phyloP scores from a whole-genome alignment of 2,888 invertebrate species.

The Thumatha senex region DNA sequence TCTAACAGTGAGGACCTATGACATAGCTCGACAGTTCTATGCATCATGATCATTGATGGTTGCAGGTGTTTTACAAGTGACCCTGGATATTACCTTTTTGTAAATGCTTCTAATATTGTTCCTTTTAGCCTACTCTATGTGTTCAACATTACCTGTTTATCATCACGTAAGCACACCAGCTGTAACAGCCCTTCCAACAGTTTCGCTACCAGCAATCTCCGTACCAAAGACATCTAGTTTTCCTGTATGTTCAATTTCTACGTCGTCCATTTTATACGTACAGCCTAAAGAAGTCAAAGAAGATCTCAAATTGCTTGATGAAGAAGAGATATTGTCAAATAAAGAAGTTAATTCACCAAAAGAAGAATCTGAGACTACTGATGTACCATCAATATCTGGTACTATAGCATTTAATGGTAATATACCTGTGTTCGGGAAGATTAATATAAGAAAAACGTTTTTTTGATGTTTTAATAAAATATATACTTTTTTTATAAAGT shows the following conservation, averaged over 20 bases:
- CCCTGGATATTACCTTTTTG: too few relatives aligned
- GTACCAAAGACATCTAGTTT: not conserved
- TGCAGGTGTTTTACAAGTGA: too few relatives aligned
- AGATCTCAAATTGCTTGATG: not conserved
- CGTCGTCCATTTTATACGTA: too few relatives aligned
- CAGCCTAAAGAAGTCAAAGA: not conserved
- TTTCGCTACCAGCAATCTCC: not conserved
- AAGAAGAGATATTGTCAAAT: not conserved
- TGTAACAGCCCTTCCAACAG: not conserved
- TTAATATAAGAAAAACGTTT: constrained; percentile 13
- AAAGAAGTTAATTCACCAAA: not conserved
- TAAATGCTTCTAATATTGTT: not conserved
- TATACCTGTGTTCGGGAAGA: constrained; percentile 23
- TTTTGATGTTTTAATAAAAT: not conserved
- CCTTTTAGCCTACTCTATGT: not conserved
- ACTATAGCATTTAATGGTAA: constrained; percentile 18
- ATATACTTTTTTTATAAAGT: not conserved
- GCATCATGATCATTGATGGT: too few relatives aligned
- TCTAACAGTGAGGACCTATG: too few relatives aligned
- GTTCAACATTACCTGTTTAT: not conserved
- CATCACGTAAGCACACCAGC: not conserved
- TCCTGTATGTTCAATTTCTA: not conserved
- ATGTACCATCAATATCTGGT: not conserved
- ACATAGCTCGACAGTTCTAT: too few relatives aligned
- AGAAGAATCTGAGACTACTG: not conserved